These are phyloP conservation scores for Nycticorax nycticorax DNA, from an alignment of 2,113 vertebrate genomes.

Conservation along the genomic window DNA sequence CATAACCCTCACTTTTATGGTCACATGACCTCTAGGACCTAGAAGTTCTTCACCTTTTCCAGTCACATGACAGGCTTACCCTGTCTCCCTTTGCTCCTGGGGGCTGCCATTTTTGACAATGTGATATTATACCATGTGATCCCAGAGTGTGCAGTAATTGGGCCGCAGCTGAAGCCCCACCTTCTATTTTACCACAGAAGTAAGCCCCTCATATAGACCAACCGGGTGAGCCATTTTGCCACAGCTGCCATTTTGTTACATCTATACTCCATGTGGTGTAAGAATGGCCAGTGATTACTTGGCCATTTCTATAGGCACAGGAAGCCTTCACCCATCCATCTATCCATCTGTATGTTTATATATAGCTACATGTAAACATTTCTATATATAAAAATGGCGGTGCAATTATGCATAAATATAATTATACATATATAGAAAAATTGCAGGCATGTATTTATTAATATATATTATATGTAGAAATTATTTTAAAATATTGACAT, in stretches of 20 bases:
- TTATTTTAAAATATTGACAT: not conserved
- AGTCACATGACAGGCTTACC: accelerated
- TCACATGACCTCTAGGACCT: not conserved
- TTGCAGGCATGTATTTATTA: not conserved
- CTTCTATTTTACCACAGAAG: not conserved
- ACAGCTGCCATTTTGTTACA: not conserved
- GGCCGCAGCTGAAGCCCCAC: not conserved
- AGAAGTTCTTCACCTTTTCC: not conserved
- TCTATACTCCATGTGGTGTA: not conserved
- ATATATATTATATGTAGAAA: not conserved
- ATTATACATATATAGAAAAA: not conserved
- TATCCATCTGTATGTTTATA: not conserved
- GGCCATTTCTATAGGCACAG: not conserved
- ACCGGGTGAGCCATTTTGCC: not conserved
- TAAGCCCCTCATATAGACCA: not conserved
- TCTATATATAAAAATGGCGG: not conserved
- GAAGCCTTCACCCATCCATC: not conserved
- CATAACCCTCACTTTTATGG: not conserved
- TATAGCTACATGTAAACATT: not conserved
- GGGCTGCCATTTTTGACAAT: not conserved
- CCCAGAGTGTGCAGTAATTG: not conserved
- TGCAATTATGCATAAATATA: not conserved
- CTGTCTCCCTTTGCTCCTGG: not conserved
- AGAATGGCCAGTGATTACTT: not conserved
- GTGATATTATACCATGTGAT: not conserved